Conservation (phyloP, 2,888 invertebrate species). For the Ophonus ardosiacus region DNA sequence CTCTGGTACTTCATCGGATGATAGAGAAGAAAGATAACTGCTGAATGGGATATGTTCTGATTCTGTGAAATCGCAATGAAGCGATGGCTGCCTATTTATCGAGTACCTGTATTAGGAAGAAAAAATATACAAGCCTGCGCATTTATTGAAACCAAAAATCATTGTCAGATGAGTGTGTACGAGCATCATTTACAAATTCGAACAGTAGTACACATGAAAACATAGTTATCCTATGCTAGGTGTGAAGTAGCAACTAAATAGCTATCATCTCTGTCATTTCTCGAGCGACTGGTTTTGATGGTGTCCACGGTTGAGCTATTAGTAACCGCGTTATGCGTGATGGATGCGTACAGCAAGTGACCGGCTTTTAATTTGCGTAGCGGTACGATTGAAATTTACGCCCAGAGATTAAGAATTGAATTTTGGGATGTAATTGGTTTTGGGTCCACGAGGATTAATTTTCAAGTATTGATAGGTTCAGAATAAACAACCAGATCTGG, state of each 20-base stretch:
- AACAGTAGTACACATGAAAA: too few species aligned
- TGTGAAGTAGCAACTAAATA: not conserved
- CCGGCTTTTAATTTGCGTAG: conserved; percentile 20
- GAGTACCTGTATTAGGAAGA: too few species aligned
- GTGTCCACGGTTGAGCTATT: not conserved
- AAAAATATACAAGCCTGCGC: too few species aligned
- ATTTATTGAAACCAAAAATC: too few species aligned
- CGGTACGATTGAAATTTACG: conserved; percentile 13
- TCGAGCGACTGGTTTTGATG: not conserved
- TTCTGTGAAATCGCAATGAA: too few species aligned
- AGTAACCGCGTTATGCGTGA: not conserved
- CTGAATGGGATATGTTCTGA: too few species aligned
- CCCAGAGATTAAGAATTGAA: conserved; percentile 40
- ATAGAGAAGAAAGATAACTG: too few species aligned
- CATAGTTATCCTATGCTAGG: not conserved
- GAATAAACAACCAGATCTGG: not conserved
- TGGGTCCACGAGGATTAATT: conserved; percentile 13
- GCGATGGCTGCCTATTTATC: too few species aligned
- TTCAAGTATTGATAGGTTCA: conserved; percentile 37
- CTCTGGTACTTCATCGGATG: too few species aligned
- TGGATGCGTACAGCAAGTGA: conserved; percentile 1
- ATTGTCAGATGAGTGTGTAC: too few species aligned
- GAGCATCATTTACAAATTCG: too few species aligned
- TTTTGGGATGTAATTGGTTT: conserved; percentile 29
- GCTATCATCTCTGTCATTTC: not conserved